phyloP scores from a whole-genome alignment of 2,888 invertebrate species.

The Nemapogon koenigi region DNA sequence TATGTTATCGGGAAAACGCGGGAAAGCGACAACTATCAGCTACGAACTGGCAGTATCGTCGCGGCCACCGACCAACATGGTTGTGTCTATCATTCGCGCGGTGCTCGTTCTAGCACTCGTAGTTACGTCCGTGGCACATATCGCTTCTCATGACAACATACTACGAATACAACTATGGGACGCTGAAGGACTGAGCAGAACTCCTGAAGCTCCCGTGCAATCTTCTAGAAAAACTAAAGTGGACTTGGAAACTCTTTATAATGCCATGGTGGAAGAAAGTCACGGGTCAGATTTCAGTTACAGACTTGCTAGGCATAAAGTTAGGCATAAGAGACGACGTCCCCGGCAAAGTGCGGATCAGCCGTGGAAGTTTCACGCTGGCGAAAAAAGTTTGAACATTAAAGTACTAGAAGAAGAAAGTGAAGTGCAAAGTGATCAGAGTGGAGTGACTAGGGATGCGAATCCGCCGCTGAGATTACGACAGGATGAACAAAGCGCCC shows the following conservation, averaged over 20 bases:
- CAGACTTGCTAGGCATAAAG: constrained; percentile 49
- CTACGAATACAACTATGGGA: constrained; percentile 57
- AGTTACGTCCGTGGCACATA: constrained; percentile 47
- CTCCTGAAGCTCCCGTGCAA: constrained; percentile 26
- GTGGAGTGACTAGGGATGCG: constrained; percentile 43
- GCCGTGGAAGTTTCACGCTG: constrained; percentile 62
- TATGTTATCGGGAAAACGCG: constrained; percentile 58
- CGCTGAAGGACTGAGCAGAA: constrained; percentile 48
- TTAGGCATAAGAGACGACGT: constrained; percentile 54
- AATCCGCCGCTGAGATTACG: constrained; percentile 49
- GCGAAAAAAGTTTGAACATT: constrained; percentile 56
- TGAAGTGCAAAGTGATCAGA: constrained; percentile 52
- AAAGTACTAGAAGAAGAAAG: constrained; percentile 59
- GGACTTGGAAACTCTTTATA: constrained; percentile 42
- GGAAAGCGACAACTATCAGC: constrained; percentile 37
- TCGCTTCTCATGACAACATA: constrained; percentile 53
- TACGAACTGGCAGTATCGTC: constrained; percentile 40
- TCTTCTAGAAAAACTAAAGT: constrained; percentile 35
- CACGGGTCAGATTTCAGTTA: constrained; percentile 31
- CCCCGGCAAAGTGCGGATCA: constrained; percentile 42
- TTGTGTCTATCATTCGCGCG: constrained; percentile 38
- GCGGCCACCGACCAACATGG: constrained; percentile 51
- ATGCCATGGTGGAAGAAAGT: constrained; percentile 50
- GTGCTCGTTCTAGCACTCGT: constrained; percentile 38
- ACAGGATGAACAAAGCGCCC: constrained; percentile 33